Evolutionary conservation across 2,888 invertebrate species (phyloP), one percentile per base, ranked within the genome.

Genomic region (Hipparchia semele): DNA sequence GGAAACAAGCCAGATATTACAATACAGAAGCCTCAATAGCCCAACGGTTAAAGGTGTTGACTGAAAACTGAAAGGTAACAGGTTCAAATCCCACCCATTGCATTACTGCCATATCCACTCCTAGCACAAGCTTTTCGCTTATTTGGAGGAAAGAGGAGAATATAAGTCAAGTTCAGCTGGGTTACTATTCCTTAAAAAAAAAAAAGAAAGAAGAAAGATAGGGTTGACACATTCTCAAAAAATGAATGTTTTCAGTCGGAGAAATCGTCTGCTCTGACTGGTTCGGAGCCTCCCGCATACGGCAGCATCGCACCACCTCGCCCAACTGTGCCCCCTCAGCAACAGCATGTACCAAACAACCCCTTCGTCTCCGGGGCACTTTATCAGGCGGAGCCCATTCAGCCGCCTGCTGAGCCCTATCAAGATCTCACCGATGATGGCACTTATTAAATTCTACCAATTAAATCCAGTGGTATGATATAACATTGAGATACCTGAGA

Each of bases 371-470:
- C 95, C 72, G 95, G 95, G 8, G 95, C 95, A 56, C 92, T 95
- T 78, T 94, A 95, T 77, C 94, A 94, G 77, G 95, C 95, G 73
- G 95, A 96, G 81, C 94, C 95, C 6, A 95, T 96, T 7, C 96
- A 96, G 84, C 96, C 96, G 2, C 95, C 95, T 75, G 89, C 96
- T 2, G 95, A 95, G 76, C 95, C 95, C 76, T 91, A 90, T 78
- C 88, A 89, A 10, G 92, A 93, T 59, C 88, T 90, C 70, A 87
- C 90, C 4, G 88, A 88, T 67, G 90, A 90, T 72, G 88, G 87
- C 76, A 91, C 91, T 45, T 91, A 91, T 77, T 91, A 87, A 82
- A 72, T 68, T 2, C 51, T 23, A 46, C 13, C 8, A 46, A 45
- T 2, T 51, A 51, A 60, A 6, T 46, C 45, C 68, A 46, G 13